Conservation (phyloP, 2,888 invertebrate genomes). For the Cabera pusaria region DNA sequence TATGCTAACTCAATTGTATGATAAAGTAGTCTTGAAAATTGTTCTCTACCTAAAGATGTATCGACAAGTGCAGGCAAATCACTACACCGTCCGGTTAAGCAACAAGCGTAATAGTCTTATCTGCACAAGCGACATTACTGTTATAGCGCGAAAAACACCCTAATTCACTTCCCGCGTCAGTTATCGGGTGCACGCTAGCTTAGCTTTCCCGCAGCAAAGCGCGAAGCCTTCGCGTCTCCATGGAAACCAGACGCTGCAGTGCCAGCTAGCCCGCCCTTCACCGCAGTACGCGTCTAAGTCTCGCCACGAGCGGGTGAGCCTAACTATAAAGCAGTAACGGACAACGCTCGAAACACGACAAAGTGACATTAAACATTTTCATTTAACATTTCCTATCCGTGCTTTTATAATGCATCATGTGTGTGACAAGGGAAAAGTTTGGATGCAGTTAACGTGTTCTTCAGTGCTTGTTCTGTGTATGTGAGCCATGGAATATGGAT, state of each 20-base stretch:
- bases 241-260: slow-evolving; percentile 78
- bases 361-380: slow-evolving; percentile 13
- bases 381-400: slow-evolving; percentile 13
- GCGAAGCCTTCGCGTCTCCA: slow-evolving; percentile 60
- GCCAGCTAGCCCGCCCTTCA: slow-evolving; percentile 65
- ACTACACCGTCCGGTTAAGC: too few species aligned
- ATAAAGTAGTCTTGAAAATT: too few species aligned
- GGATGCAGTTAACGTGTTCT: slow-evolving; percentile 75
- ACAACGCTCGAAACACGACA: slow-evolving; percentile 27
- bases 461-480: slow-evolving; percentile 58
- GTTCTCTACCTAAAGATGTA: too few species aligned
- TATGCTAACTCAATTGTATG: too few species aligned
- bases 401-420: slow-evolving; percentile 18
- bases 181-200: slow-evolving; percentile 45
- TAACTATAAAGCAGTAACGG: slow-evolving; percentile 21
- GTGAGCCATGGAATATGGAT: slow-evolving; percentile 75
- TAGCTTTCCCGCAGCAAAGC: slow-evolving; percentile 46
- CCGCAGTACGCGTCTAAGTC: slow-evolving; percentile 66
- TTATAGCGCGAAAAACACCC: slow-evolving; percentile 26
- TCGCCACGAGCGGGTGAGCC: slow-evolving; percentile 45
- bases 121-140: too few species aligned
- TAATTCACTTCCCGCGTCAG: slow-evolving; percentile 38
- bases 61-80: too few species aligned
- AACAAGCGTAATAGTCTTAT: too few species aligned
- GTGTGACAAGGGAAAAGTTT: slow-evolving; percentile 35